phyloP scores from a whole-genome alignment of 1,140 invertebrate species.

The Anastrepha obliqua region DNA sequence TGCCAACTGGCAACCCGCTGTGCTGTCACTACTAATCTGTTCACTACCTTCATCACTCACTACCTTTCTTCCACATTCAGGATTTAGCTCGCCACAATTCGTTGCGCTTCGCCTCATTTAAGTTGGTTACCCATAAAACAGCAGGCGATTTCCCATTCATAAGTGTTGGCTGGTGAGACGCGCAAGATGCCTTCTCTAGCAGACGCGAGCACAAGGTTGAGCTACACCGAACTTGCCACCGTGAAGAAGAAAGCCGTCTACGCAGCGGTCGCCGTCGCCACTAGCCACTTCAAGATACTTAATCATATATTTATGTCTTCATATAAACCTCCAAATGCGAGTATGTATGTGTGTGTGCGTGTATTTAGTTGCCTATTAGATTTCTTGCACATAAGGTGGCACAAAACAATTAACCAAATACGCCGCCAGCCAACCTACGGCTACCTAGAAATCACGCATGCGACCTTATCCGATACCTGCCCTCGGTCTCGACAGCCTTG shows the following conservation, averaged over 20 bases:
- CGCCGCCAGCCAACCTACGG: not conserved
- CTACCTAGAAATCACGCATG: slow-evolving; percentile 29
- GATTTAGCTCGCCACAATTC: slow-evolving; percentile 20
- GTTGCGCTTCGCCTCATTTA: slow-evolving; percentile 8
- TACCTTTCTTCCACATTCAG: not conserved
- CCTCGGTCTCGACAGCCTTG: not conserved
- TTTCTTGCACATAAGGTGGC: slow-evolving; percentile 19
- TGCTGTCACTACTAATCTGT: slow-evolving; percentile 15
- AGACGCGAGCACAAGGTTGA: not conserved
- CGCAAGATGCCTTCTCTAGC: not conserved
- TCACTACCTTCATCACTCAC: not conserved
- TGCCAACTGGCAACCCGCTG: not conserved
- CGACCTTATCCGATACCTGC: not conserved
- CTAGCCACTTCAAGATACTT: not conserved
- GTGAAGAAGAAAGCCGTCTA: slow-evolving; percentile 9
- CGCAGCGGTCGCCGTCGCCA: slow-evolving; percentile 22
- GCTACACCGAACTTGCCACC: not conserved
- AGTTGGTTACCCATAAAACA: slow-evolving; percentile 8
- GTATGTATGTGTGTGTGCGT: not conserved
- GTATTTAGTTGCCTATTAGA: not conserved
- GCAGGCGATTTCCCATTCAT: slow-evolving; percentile 30
- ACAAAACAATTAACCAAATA: slow-evolving; percentile 26
- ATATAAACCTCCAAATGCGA: not conserved
- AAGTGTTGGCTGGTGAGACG: not conserved
- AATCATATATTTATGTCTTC: slow-evolving; percentile 24